These are phyloP conservation scores for Sweltsa coloradensis DNA, from an alignment of 1,140 invertebrate species.

Conservation along the genomic window DNA sequence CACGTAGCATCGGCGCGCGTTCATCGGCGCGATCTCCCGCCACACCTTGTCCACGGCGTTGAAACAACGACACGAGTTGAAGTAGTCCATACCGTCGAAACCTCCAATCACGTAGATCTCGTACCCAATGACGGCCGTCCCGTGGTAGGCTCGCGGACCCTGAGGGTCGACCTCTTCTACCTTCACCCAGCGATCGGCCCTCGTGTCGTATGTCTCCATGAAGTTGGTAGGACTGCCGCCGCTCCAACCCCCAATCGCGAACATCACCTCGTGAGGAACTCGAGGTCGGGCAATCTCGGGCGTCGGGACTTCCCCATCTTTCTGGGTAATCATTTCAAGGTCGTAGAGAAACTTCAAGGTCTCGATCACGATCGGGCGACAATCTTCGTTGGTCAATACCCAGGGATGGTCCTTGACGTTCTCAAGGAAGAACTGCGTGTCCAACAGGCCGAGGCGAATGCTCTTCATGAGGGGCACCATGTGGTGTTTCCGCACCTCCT, in stretches of 20 bases:
- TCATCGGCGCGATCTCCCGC: constrained; percentile 43
- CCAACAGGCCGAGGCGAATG: constrained; percentile 70
- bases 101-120: constrained; percentile 59
- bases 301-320: constrained; percentile 43
- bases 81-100: constrained; percentile 50
- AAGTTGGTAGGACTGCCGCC: constrained; percentile 53
- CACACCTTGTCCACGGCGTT: constrained; percentile 47
- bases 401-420: constrained; percentile 45
- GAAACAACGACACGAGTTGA: constrained; percentile 49
- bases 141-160: constrained; percentile 58
- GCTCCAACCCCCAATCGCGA: constrained; percentile 66
- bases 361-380: constrained; percentile 58
- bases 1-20: constrained; percentile 38
- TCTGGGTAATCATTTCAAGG: constrained; percentile 50
- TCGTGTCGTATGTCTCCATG: constrained; percentile 65
- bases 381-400: constrained; percentile 46
- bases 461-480: constrained; percentile 64
- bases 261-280: constrained; percentile 54
- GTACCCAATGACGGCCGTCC: constrained; percentile 47
- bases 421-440: constrained; percentile 34
- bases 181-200: constrained; percentile 62
- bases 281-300: constrained; percentile 50
- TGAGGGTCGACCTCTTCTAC: constrained; percentile 41
- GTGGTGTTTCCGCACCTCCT: constrained; percentile 43
- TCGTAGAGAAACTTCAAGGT: constrained; percentile 61